Conservation (phyloP, 2,797 vertebrate species). For the Mormyrus hasselquistii region DNA sequence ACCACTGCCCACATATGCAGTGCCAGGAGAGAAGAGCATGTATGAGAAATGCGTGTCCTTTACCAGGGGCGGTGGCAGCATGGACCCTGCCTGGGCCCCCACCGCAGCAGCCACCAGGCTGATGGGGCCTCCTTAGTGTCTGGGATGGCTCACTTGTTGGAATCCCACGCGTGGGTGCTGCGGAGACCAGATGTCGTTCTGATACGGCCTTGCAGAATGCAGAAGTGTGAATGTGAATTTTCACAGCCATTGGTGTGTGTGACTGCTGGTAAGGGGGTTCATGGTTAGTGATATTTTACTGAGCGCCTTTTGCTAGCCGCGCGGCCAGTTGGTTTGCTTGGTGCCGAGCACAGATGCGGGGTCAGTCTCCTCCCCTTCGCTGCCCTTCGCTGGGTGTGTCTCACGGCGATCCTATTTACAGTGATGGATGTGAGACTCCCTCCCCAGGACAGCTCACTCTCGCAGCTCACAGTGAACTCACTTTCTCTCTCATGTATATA, state of each 20-base stretch:
- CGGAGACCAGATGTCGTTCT: neutral
- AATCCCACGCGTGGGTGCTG: neutral
- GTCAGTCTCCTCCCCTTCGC: neutral
- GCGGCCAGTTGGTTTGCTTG: neutral
- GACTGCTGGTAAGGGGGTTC: neutral
- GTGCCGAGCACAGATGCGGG: neutral
- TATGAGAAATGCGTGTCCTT: neutral
- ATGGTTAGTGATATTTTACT: neutral
- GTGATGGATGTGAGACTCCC: neutral
- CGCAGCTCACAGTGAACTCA: neutral
- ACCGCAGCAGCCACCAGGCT: neutral
- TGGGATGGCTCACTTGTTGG: neutral
- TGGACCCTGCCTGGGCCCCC: neutral
- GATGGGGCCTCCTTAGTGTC: too few species aligned
- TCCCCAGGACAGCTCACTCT: neutral
- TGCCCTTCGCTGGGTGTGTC: neutral
- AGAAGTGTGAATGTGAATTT: neutral
- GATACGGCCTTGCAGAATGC: neutral
- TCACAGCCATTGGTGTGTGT: neutral
- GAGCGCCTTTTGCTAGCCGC: neutral
- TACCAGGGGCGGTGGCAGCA: neutral
- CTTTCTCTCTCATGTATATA: neutral
- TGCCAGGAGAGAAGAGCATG: neutral
- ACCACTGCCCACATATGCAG: neutral
- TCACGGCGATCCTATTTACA: neutral